Evolutionary conservation across 1,140 invertebrate genomes (phyloP), one percentile per base, ranked within the genome.

Genomic region (Hesperophylax magnus): DNA sequence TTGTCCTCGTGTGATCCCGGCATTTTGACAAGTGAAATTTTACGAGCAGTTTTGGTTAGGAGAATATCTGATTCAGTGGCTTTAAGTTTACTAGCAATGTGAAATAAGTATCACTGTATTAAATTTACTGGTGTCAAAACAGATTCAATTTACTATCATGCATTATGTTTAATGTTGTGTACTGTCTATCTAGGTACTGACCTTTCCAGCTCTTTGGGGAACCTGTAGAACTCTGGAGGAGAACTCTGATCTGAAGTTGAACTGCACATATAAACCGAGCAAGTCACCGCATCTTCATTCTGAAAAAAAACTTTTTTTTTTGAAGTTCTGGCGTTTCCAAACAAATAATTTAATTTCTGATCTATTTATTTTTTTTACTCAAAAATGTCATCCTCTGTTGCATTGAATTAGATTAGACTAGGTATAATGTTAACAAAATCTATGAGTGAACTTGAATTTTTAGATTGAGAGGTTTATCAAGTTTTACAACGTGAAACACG

Each of bases 171-270:
- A n/a, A 56, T 6, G 14, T 8, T 14, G n/a, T n/a, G n/a, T n/a
- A n/a, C n/a, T n/a, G n/a, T n/a, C n/a, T n/a, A n/a, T n/a, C n/a
- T 61, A 2, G 22, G 1, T 14, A n/a, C 76, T 27, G 3, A 79
- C 77, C 77, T 79, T 17, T 79, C 27, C 14, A 71, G 31, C 5
- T 79, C 77, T 71, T 54, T 79, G 7, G 77, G 77, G 24, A 79
- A 79, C 17, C 27, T 71, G 77, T 79, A 79, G 65, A 71, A 79
- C 15, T 34, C 63, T n/a, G 67, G 52, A 1, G 47, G 8, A 18
- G 56, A 22, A 27, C 18, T 22, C 18, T 71, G 77, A 17, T n/a
- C 34, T 3, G 63, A 54, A 2, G 39, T 15, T 18, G 53, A 60
- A 0, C 18, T 18, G 52, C 77, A 79, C 18, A 18, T 20, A 34